A percentile compares a stretch with the other conserved stretches of the same genome.
phyloP scores from a whole-genome alignment of 2,888 invertebrate species.

The Cheilosia variabilis region DNA sequence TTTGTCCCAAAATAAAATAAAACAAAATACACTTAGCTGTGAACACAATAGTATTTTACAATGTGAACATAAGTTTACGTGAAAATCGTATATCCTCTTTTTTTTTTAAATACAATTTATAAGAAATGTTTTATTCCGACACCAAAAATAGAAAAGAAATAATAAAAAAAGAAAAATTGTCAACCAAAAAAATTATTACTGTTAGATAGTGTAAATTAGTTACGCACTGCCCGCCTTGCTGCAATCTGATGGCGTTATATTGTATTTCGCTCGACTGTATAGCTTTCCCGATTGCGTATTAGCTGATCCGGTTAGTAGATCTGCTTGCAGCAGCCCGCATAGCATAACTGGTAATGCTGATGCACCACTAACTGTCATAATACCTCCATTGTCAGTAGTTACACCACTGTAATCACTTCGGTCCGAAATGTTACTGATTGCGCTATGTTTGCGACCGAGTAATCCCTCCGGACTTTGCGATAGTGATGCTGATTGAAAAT shows the following conservation, averaged over 20 bases:
- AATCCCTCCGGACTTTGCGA: slow-evolving; percentile 65
- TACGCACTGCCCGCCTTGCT: slow-evolving; percentile 77
- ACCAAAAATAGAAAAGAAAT: slow-evolving; percentile 31
- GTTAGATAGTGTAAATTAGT: slow-evolving; percentile 40
- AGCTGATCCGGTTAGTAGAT: slow-evolving; percentile 77
- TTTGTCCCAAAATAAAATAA: neutral
- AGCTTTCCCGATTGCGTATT: slow-evolving; percentile 47
- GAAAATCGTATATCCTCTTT: neutral
- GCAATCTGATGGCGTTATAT: slow-evolving; percentile 73
- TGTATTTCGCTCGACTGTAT: slow-evolving; percentile 75
- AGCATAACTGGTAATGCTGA: slow-evolving; percentile 84
- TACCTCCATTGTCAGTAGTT: slow-evolving; percentile 55
- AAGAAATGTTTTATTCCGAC: slow-evolving; percentile 42
- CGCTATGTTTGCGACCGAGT: slow-evolving; percentile 60
- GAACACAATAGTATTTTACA: slow-evolving; percentile 13
- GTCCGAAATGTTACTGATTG: slow-evolving; percentile 63
- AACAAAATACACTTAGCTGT: neutral
- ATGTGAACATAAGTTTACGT: slow-evolving; percentile 27
- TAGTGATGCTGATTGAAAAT: slow-evolving; percentile 52
- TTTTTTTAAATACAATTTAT: neutral
- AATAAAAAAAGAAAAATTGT: slow-evolving; percentile 20
- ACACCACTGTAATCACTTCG: slow-evolving; percentile 54
- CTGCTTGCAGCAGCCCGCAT: slow-evolving; percentile 84
- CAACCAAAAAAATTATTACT: slow-evolving; percentile 20
- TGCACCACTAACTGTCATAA: slow-evolving; percentile 80